A percentile compares a stretch with the other conserved stretches of the same genome.
These are phyloP conservation scores for Esox masquinongy DNA, from an alignment of 2,797 vertebrate species.

Conservation along the genomic window DNA sequence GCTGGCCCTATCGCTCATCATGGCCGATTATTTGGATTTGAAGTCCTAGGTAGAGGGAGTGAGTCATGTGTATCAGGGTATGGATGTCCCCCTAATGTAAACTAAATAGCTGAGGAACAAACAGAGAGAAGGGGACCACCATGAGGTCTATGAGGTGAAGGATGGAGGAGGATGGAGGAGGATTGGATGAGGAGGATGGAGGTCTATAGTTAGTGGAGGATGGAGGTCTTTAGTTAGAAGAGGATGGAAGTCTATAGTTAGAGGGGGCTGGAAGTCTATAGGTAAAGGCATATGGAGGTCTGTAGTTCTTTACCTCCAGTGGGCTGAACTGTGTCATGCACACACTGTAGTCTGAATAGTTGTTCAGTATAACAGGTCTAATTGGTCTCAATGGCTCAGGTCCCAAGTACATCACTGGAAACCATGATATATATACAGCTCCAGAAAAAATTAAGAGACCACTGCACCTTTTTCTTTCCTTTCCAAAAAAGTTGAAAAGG, in stretches of 20 bases:
- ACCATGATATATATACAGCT: background rate
- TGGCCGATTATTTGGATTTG: slow-evolving; percentile 72
- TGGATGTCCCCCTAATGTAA: slow-evolving; percentile 19
- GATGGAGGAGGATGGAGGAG: background rate
- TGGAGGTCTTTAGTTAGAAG: too few species aligned
- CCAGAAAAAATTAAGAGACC: too few species aligned
- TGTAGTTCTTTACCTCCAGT: background rate
- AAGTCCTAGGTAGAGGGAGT: slow-evolving; percentile 36
- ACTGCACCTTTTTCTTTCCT: too few species aligned
- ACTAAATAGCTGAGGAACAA: slow-evolving; percentile 18
- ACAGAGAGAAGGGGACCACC: slow-evolving; percentile 15
- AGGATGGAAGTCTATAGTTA: too few species aligned
- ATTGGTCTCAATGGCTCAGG: background rate
- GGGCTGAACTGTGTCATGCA: background rate
- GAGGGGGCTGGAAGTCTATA: background rate
- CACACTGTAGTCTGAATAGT: background rate
- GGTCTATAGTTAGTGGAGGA: background rate
- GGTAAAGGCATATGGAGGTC: too few species aligned
- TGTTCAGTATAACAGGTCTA: background rate
- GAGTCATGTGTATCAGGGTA: slow-evolving; percentile 2
- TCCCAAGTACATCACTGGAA: background rate
- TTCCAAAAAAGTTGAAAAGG: too few species aligned
- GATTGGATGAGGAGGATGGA: background rate
- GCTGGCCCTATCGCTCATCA: slow-evolving; percentile 74
- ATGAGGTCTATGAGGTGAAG: slow-evolving; percentile 6